Evolutionary conservation across 2,113 vertebrate species (phyloP), one percentile per base, ranked within the genome.

Genomic region (Ochotona curzoniae): DNA sequence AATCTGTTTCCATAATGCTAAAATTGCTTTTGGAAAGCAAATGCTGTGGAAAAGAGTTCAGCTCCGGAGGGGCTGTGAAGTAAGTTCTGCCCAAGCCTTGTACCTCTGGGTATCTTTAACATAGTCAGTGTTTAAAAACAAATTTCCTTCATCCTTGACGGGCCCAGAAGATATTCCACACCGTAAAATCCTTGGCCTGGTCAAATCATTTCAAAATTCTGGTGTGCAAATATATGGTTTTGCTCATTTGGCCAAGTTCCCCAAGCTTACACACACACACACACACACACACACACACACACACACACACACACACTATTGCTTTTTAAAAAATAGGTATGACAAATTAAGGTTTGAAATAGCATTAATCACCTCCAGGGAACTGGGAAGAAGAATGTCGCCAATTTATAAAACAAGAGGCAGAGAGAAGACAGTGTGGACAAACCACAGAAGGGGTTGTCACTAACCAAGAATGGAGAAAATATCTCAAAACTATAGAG

Each of bases 121-220:
- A 96, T 88, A 95, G 96, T 97, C 97, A 91, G 90, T 96, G 92
- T 97, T 98, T 97, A 96, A 98, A 98, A 97, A 30, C 96, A 97
- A 97, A 98, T 97, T 97, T 97, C 97, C 97, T 96, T 95, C 97
- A 97, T 95, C 93, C 94, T 96, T 97, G 95, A 98, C 97, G 97
- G 96, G 90, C 91, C 83, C 81, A 88, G 97, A 97, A 98, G 97
- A 97, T 96, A 97, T 96, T 98, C 94, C 97, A 96, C 94, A 67
- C 96, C 89, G 89, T 97, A 97, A 97, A 98, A 98, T 91, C 95
- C 93, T 97, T 97, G 97, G 97, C 96, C 70, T 93, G 51, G 78
- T 97, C 93, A 90, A 57, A n/a, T 91, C 63, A 60, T 93, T 96
- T 95, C 95, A 94, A 96, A 97, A 96, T 80, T 96, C 87, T 95